Conservation (phyloP, 2,113 vertebrate genomes). For the Eleginops maclovinus region DNA sequence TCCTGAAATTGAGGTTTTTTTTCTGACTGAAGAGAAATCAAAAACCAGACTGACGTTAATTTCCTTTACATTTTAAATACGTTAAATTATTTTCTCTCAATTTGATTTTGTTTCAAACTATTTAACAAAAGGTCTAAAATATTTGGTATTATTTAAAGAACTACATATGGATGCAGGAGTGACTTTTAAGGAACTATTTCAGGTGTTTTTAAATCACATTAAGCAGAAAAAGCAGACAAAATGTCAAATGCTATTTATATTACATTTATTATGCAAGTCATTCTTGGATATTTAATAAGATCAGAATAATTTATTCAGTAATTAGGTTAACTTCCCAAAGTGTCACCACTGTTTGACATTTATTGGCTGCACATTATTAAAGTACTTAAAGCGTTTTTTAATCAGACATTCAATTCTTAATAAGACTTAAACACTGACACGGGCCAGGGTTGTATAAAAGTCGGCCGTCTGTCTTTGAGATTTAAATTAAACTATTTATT, state of each 20-base stretch:
- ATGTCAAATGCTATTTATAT: too few species aligned
- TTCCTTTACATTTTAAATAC: too few species aligned
- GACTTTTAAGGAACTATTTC: background rate
- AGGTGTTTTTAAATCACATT: background rate
- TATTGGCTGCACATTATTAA: background rate
- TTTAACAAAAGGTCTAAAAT: background rate
- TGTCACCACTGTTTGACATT: background rate
- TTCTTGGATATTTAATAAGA: too few species aligned
- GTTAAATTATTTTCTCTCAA: background rate
- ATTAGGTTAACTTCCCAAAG: too few species aligned
- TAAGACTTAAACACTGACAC: background rate
- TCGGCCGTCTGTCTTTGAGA: background rate
- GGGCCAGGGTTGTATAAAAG: background rate
- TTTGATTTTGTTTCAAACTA: background rate
- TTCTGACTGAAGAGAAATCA: too few species aligned
- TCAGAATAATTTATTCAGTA: too few species aligned
- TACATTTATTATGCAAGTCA: too few species aligned
- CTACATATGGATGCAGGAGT: background rate
- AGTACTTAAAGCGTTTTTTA: background rate
- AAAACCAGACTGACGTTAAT: too few species aligned
- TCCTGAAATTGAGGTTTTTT: too few species aligned
- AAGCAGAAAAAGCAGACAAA: background rate
- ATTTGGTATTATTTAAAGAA: background rate
- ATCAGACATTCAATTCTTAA: background rate
- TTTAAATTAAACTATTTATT: background rate